Evolutionary conservation across 2,888 invertebrate species (phyloP).

Genomic region (Gastracanthus pulcherrimus): DNA sequence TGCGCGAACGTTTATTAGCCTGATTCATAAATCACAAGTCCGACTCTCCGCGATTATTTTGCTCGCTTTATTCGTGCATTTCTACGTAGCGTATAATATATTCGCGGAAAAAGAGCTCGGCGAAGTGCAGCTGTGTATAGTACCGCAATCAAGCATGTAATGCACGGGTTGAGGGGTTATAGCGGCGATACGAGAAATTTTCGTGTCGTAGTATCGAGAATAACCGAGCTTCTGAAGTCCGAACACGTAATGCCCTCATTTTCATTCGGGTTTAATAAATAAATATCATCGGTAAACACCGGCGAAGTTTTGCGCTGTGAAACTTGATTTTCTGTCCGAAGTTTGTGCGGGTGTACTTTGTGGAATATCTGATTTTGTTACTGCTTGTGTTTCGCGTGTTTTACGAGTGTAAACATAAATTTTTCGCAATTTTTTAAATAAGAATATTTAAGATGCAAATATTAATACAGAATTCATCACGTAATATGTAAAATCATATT

Average conservation of each 20-base stretch:
- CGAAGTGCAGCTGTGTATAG: neutral
- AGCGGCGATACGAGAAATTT: neutral
- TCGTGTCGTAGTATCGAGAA: neutral
- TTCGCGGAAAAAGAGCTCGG: neutral
- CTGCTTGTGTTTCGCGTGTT: neutral
- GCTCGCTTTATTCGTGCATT: too few relatives aligned
- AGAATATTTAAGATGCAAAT: too few relatives aligned
- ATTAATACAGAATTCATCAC: too few relatives aligned
- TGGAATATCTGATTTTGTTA: neutral
- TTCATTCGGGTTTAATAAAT: conserved; percentile 6
- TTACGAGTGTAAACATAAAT: too few relatives aligned
- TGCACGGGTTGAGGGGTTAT: neutral
- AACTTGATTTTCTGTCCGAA: neutral
- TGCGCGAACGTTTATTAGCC: conserved; percentile 9
- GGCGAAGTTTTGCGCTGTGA: neutral
- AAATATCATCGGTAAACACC: neutral
- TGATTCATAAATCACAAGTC: conserved; percentile 19
- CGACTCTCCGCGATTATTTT: neutral
- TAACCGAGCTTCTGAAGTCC: neutral
- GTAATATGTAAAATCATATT: too few relatives aligned
- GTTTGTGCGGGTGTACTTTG: neutral
- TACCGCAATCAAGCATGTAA: conserved; percentile 11
- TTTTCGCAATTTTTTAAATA: too few relatives aligned
- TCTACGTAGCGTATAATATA: too few relatives aligned
- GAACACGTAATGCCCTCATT: conserved; percentile 6